These are phyloP conservation scores for Limnephilus lunatus DNA, from an alignment of 2,888 invertebrate species.

Conservation along the genomic window DNA sequence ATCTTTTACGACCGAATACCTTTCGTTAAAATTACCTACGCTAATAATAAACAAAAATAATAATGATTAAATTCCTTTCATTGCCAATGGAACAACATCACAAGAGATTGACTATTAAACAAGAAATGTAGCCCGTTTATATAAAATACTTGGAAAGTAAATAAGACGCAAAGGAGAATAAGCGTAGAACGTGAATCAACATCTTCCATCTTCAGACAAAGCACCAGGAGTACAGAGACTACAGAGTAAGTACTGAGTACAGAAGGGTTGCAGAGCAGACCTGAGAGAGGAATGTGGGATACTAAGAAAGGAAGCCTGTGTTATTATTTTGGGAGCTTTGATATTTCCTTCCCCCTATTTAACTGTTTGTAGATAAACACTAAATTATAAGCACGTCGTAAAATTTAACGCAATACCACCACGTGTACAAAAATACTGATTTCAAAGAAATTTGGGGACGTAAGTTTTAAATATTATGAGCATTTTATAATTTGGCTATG, in stretches of 20 bases:
- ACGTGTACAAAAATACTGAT: not conserved
- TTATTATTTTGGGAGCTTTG: constrained; percentile 54
- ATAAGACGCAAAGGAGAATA: constrained; percentile 21
- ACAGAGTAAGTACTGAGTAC: too few species aligned
- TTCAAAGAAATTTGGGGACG: too few species aligned
- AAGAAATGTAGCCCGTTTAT: constrained; percentile 20
- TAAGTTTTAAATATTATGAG: too few species aligned
- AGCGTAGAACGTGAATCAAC: not conserved
- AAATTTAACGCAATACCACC: not conserved
- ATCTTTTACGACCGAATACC: not conserved
- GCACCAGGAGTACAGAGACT: constrained; percentile 8
- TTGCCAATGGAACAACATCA: constrained; percentile 24
- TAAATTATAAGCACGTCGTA: constrained; percentile 37
- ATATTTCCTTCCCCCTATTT: constrained; percentile 50
- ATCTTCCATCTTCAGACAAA: constrained; percentile 13
- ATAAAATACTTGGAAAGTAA: constrained; percentile 31
- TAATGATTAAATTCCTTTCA: constrained; percentile 23
- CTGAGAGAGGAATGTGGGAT: constrained; percentile 41
- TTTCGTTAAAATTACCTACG: not conserved
- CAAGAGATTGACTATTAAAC: constrained; percentile 7
- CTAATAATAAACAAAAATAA: constrained; percentile 11
- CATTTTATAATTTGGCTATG: too few species aligned
- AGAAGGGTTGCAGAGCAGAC: not conserved
- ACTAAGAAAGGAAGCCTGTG: constrained; percentile 46
- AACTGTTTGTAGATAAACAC: constrained; percentile 17